These are phyloP conservation scores for Drosophila obscura DNA, from an alignment of 1,140 invertebrate genomes.

Conservation along the genomic window DNA sequence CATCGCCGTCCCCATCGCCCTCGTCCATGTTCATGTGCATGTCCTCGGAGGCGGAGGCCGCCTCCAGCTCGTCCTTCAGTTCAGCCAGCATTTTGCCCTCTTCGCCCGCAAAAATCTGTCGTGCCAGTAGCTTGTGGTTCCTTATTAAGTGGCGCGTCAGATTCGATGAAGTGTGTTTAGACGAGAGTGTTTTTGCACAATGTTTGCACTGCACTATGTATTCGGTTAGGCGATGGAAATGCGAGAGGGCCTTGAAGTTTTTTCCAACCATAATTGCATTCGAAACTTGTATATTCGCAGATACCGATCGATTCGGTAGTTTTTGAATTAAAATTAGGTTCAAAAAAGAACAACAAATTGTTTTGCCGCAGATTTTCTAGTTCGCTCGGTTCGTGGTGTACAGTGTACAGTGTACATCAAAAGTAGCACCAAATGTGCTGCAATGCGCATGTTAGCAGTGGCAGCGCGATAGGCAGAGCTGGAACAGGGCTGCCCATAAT, in stretches of 20 bases:
- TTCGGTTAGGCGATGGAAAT: constrained; percentile 68
- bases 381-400: neutral
- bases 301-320: constrained; percentile 4
- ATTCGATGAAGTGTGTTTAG: constrained; percentile 73
- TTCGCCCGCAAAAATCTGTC: constrained; percentile 63
- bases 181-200: constrained; percentile 73
- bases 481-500: constrained; percentile 38
- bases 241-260: constrained; percentile 67
- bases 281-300: constrained; percentile 3
- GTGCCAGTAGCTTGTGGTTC: constrained; percentile 65
- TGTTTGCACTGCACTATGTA: constrained; percentile 76
- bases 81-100: constrained; percentile 72
- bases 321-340: no score
- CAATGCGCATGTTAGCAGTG: constrained; percentile 3
- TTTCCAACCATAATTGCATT: constrained; percentile 66
- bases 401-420: neutral
- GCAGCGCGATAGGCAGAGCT: neutral
- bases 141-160: constrained; percentile 71
- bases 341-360: no score
- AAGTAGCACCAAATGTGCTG: constrained; percentile 12
- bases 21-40: constrained; percentile 40
- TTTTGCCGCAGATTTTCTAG: no score
- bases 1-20: no score
- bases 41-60: constrained; percentile 57
- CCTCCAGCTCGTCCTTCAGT: constrained; percentile 61